Conservation (phyloP, 2,888 invertebrate genomes). For the Epirrhoe alternata region DNA sequence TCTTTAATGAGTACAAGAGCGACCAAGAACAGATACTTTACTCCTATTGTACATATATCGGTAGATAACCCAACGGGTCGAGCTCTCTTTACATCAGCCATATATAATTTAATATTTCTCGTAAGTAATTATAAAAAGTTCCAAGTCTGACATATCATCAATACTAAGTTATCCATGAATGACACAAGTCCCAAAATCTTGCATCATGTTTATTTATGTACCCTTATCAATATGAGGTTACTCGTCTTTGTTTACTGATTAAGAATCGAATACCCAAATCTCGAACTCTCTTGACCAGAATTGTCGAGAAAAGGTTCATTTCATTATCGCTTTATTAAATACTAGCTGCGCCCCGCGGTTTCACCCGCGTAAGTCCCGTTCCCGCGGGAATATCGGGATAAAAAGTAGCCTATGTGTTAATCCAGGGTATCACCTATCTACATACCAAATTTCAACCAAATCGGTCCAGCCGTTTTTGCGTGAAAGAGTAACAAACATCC, state of each 20-base stretch:
- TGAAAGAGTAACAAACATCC: too few species aligned
- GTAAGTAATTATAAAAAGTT: constrained; percentile 18
- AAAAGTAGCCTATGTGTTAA: too few species aligned
- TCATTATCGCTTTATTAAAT: background rate
- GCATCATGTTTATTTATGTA: constrained; percentile 22
- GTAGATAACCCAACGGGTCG: constrained; percentile 73
- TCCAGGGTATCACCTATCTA: too few species aligned
- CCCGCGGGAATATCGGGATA: too few species aligned
- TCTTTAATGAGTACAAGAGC: constrained; percentile 17
- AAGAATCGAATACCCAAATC: constrained; percentile 6
- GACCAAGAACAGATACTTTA: constrained; percentile 41
- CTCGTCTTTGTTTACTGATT: constrained; percentile 3
- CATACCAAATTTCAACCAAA: too few species aligned
- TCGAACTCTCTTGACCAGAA: background rate
- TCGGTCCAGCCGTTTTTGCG: too few species aligned
- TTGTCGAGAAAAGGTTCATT: constrained; percentile 19
- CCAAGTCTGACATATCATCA: constrained; percentile 5
- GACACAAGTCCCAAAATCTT: constrained; percentile 11
- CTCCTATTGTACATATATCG: constrained; percentile 50
- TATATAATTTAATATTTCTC: constrained; percentile 48
- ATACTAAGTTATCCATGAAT: constrained; percentile 2
- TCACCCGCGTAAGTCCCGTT: too few species aligned
- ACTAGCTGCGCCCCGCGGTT: too few species aligned
- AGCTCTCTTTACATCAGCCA: constrained; percentile 66
- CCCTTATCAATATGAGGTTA: background rate